Percentiles rank a stretch among this genome's conserved stretches.
Evolutionary conservation across 2,797 vertebrate genomes (phyloP).

Genomic region (Emydoidea blandingii): DNA sequence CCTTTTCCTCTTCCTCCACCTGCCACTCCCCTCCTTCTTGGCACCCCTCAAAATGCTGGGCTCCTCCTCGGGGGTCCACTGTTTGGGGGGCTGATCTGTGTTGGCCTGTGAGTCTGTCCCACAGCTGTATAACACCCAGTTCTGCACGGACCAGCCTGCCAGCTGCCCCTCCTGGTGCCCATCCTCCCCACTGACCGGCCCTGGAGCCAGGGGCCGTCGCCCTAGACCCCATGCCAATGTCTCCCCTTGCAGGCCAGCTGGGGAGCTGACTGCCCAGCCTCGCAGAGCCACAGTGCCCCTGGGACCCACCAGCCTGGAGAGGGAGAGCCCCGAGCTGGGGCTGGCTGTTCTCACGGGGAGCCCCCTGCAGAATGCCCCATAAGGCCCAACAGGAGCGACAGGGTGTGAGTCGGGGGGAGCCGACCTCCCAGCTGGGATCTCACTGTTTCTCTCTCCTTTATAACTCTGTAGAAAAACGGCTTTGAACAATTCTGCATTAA

Average conservation of each 20-base stretch:
- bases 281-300: not conserved
- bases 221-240: not conserved
- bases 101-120: not conserved
- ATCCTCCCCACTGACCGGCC: not conserved
- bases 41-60: not conserved
- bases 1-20: not conserved
- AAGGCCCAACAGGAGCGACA: no score
- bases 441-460: not conserved
- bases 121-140: no score
- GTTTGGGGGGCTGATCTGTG: not conserved
- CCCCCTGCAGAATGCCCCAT: no score
- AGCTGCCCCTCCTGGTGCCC: not conserved
- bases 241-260: not conserved
- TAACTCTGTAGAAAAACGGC: conserved; percentile 89
- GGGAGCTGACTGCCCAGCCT: not conserved
- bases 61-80: not conserved
- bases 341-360: no score
- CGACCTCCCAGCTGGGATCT: not conserved
- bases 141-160: not conserved
- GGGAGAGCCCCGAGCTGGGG: not conserved
- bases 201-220: not conserved
- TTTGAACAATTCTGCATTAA: conserved; percentile 99
- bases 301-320: not conserved
- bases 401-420: not conserved
- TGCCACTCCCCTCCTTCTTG: no score